A percentile compares a stretch with the other conserved stretches of the same genome.
Evolutionary conservation across 1,140 invertebrate genomes (phyloP).

Genomic region (Episyrphus balteatus): DNA sequence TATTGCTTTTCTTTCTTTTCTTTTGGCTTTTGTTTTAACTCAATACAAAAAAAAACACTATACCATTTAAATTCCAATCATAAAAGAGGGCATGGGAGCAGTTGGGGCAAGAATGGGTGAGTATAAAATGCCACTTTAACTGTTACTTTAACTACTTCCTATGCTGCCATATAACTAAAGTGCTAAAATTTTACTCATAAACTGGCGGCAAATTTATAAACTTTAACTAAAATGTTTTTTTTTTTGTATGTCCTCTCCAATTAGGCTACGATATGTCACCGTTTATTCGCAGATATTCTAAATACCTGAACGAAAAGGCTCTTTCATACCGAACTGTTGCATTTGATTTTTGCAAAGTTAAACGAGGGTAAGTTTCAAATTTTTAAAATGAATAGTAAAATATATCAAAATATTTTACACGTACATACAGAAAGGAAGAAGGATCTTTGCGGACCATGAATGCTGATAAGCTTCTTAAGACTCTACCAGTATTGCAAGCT

Average conservation of each 20-base stretch:
- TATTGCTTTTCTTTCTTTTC: neutral
- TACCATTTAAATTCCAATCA: neutral
- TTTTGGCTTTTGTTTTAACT: too few relatives aligned
- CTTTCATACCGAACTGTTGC: slow-evolving; percentile 95
- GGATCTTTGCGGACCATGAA: slow-evolving; percentile 94
- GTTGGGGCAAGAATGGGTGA: slow-evolving; percentile 36
- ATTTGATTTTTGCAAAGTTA: slow-evolving; percentile 99
- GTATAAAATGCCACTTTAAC: slow-evolving; percentile 11
- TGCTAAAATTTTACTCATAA: neutral
- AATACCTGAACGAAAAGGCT: slow-evolving; percentile 98
- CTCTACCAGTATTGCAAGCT: slow-evolving; percentile 86
- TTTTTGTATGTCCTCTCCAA: neutral
- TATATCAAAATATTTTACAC: neutral
- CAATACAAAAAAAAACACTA: too few relatives aligned
- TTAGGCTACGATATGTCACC: slow-evolving; percentile 99
- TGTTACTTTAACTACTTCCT: too few relatives aligned
- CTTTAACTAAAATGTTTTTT: too few relatives aligned
- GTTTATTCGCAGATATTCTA: slow-evolving; percentile 95
- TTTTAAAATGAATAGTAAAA: neutral
- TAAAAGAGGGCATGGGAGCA: slow-evolving; percentile 34
- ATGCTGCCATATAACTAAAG: too few relatives aligned
- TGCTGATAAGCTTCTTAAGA: slow-evolving; percentile 93
- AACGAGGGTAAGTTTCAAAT: slow-evolving; percentile 59
- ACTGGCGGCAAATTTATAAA: neutral
- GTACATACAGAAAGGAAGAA: slow-evolving; percentile 79